Conservation (phyloP, 2,888 invertebrate species). For the Limnephilus auricula region DNA sequence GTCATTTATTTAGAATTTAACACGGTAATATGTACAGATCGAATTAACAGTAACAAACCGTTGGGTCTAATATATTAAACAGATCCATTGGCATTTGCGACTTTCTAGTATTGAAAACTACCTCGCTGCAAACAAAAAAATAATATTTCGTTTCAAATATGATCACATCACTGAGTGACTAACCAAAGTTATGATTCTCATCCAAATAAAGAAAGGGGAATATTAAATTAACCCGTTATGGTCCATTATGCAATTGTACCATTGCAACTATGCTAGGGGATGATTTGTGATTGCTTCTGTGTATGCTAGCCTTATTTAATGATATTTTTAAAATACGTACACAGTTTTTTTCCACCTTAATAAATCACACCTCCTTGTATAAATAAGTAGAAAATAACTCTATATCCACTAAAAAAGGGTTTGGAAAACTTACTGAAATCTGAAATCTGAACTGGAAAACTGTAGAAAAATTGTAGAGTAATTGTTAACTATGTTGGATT, state of each 20-base stretch:
- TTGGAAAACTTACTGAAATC: background rate
- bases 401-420: too few relatives aligned
- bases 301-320: background rate
- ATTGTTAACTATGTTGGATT: background rate
- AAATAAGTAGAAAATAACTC: too few relatives aligned
- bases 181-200: background rate
- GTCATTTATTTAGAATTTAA: constrained; percentile 31
- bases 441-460: background rate
- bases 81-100: background rate
- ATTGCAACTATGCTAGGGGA: background rate
- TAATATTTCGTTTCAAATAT: background rate
- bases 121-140: background rate
- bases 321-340: background rate
- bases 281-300: background rate
- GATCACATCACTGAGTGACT: background rate
- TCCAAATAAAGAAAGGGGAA: background rate
- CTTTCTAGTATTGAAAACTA: background rate
- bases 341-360: background rate
- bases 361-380: background rate
- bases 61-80: background rate
- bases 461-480: background rate
- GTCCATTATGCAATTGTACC: background rate
- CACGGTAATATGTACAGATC: constrained; percentile 22
- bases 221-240: constrained; percentile 2
- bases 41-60: background rate